Conservation (phyloP, 2,113 vertebrate species). For the Pomatostomus ruficeps region DNA sequence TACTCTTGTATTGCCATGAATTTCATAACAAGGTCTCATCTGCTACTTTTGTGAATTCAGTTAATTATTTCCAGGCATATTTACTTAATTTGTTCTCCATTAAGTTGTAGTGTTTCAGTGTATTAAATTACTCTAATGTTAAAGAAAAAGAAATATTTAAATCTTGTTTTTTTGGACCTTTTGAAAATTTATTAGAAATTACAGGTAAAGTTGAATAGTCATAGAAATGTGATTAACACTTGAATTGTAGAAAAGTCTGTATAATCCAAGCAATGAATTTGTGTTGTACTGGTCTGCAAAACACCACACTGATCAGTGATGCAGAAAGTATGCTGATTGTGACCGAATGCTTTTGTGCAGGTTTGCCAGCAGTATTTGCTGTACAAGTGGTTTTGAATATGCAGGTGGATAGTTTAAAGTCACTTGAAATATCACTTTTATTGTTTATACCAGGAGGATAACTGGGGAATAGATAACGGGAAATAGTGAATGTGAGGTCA, state of each 20-base stretch:
- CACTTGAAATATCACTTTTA: neutral
- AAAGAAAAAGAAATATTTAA: neutral
- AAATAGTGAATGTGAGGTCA: neutral
- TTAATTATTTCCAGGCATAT: neutral
- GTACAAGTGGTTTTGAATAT: neutral
- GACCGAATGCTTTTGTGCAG: neutral
- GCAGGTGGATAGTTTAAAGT: neutral
- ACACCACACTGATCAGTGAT: neutral
- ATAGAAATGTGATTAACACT: neutral
- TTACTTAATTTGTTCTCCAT: neutral
- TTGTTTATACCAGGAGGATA: neutral
- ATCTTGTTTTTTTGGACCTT: neutral
- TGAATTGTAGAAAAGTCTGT: neutral
- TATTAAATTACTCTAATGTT: neutral
- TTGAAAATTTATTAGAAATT: neutral
- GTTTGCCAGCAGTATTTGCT: neutral
- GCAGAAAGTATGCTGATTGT: conserved; percentile 11
- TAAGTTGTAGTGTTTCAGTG: neutral
- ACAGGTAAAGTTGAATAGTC: neutral
- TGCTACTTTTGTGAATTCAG: neutral
- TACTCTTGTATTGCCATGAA: neutral
- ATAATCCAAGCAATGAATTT: neutral
- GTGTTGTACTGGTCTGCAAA: neutral
- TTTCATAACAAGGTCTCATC: neutral
- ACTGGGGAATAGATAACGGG: neutral